These are phyloP conservation scores for Mungos mungo DNA, from an alignment of 2,113 vertebrate genomes.

Conservation along the genomic window DNA sequence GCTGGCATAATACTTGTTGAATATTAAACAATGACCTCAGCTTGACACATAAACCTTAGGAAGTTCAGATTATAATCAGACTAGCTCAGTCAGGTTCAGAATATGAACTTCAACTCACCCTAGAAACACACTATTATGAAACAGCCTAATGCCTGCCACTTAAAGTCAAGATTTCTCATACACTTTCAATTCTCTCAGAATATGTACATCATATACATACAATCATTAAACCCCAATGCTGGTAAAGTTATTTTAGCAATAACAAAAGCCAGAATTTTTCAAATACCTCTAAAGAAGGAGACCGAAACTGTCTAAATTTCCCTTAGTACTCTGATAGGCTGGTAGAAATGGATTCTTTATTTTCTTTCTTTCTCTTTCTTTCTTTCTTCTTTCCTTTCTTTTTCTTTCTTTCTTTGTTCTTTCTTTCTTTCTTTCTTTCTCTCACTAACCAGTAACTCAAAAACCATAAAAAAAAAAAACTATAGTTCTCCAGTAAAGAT, in stretches of 20 bases:
- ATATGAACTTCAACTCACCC: neutral
- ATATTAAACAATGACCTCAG: constrained; percentile 36
- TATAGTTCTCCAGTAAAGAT: neutral
- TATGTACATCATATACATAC: neutral
- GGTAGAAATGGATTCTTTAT: neutral
- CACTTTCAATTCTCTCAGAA: neutral
- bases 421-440: neutral
- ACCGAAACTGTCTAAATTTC: neutral
- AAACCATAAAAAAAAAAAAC: neutral
- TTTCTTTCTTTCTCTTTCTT: no score
- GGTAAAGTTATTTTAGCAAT: neutral
- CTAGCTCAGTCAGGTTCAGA: neutral
- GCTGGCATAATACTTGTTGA: neutral
- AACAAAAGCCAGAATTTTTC: neutral
- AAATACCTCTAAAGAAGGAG: neutral
- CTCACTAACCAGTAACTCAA: neutral
- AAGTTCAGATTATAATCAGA: neutral
- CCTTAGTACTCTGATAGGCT: neutral
- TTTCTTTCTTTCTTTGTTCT: neutral
- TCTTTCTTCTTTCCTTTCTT: no score
- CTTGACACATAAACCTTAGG: neutral
- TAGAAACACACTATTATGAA: neutral
- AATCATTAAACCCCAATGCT: neutral
- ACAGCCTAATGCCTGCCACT: neutral
- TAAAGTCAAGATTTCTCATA: neutral